These are phyloP conservation scores for Prochilodus magdalenae DNA, from an alignment of 2,113 vertebrate species.

Conservation along the genomic window DNA sequence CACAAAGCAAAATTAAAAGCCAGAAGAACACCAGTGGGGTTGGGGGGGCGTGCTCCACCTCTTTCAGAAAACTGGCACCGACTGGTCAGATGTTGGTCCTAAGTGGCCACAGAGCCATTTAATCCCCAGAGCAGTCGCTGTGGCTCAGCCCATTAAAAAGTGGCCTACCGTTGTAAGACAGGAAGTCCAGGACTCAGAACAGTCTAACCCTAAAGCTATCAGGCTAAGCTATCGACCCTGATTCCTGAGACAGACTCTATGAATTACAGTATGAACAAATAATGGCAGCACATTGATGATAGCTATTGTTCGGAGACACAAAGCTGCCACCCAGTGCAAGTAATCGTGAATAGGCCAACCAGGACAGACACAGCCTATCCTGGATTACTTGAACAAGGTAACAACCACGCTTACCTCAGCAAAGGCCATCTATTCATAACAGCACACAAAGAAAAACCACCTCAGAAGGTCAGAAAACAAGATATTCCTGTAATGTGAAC, in stretches of 20 bases:
- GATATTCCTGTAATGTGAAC: no score
- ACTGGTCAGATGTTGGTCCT: not conserved
- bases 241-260: no score
- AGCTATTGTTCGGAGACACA: conserved; percentile 28
- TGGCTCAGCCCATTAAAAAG: no score
- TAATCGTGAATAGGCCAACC: conserved; percentile 98
- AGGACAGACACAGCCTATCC: conserved; percentile 97
- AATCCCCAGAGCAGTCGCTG: not conserved
- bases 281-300: not conserved
- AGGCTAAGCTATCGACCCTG: no score
- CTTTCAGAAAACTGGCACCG: not conserved
- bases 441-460: not conserved
- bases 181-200: no score
- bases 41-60: no score
- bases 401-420: conserved; percentile 64
- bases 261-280: not conserved
- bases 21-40: no score
- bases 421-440: not conserved
- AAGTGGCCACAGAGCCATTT: not conserved
- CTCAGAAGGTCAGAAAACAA: not conserved
- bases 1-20: no score
- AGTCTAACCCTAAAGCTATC: no score
- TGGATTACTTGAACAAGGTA: conserved; percentile 99
- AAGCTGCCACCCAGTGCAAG: conserved; percentile 90
- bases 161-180: no score